These are phyloP conservation scores for Hypsopygia costalis DNA, from an alignment of 2,888 invertebrate genomes.

Conservation along the genomic window DNA sequence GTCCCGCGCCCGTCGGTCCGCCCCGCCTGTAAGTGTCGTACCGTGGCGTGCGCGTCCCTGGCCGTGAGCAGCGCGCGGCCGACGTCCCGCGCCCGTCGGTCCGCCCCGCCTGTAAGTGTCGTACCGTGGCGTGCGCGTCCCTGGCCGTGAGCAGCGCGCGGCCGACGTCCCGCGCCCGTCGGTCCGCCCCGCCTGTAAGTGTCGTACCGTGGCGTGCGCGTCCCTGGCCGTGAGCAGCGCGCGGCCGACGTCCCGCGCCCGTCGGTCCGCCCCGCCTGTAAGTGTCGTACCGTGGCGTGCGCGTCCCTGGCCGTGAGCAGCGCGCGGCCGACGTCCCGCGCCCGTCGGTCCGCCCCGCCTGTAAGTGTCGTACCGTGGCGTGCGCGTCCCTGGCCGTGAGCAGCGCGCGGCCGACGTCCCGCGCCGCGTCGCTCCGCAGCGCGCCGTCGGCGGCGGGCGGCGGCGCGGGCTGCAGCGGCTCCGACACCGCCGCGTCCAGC, in stretches of 20 bases:
- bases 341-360: constrained; percentile 52
- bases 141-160: background rate
- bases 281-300: background rate
- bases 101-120: background rate
- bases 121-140: constrained; percentile 39
- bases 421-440: constrained; percentile 45
- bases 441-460: constrained; percentile 32
- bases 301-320: constrained; percentile 31
- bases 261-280: no score
- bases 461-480: constrained; percentile 48
- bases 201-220: constrained; percentile 23
- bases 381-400: constrained; percentile 37
- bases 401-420: constrained; percentile 13
- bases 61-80: background rate
- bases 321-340: constrained; percentile 15
- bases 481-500: constrained; percentile 83
- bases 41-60: constrained; percentile 36
- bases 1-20: no score
- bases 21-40: background rate
- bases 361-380: no score
- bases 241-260: no score
- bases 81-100: no score
- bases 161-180: no score
- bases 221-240: constrained; percentile 24
- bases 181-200: background rate